Base-by-base conservation (phyloP, 1,140 invertebrate species). In the Drosophila eugracilis region DNA sequence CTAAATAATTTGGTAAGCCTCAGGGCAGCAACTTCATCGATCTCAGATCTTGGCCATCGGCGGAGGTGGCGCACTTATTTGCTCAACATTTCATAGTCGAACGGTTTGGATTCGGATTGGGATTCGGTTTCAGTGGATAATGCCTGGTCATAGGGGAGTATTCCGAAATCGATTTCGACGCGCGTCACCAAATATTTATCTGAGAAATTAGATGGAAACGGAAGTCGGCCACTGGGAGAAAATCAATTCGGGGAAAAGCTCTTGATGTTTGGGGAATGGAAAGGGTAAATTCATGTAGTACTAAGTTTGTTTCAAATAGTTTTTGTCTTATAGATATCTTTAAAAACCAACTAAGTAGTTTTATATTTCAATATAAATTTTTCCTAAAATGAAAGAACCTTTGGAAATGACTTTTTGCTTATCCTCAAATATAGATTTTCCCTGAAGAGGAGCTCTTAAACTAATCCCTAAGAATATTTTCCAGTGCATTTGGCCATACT, bases 1-100 rank as follows among this genome's bases (percentile, higher is more conserved):
- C 83, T 78, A 86, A 88, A 81, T 86, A 86, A 86, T 86, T 86
- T 86, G 78, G 72, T 66, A 71, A 62, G 77, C 78, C 83, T 39
- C 60, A 32, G 63, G 78, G 69, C 54, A 53, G 44, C 54, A 54
- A 37, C 34, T 39, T 22, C 58, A 66, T 59, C 48, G 37, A 36
- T 30, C 30, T 30, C 28, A 5, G n/a, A 10, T 5, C 30, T 6
- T 2, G 24, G 19, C 73, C 36, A 32, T 5, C 26, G 49, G 78
- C 79, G 55, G 32, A 55, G 69, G 66, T 81, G 83, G 81, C 78
- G 73, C 74, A 71, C 80, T 85, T 85, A 85, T 85, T 80, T 85
- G 62, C 54, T 60, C 63, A 73, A 42, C 47, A 48, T 63, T 65
- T 42, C 44, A 44, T 60, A 32, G 48, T 24, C 45, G 15, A 49